These are phyloP conservation scores for Morpho deidamia DNA, from an alignment of 2,888 invertebrate genomes.

Conservation along the genomic window DNA sequence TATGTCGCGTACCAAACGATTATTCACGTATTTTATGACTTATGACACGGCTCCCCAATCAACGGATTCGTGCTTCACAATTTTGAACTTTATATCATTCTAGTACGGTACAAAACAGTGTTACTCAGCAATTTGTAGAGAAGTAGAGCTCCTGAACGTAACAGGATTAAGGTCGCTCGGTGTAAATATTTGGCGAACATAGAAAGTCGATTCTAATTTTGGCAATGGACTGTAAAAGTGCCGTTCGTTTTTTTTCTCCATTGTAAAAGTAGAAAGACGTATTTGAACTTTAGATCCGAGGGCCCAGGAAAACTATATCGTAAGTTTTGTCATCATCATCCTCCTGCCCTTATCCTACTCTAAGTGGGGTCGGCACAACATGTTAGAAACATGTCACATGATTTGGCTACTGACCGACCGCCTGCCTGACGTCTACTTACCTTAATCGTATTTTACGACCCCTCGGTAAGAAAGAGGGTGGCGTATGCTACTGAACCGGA, in stretches of 20 bases:
- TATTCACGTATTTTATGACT: slow-evolving; percentile 32
- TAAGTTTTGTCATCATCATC: too few relatives aligned
- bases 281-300: too few relatives aligned
- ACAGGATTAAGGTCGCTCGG: slow-evolving; percentile 21
- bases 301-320: too few relatives aligned
- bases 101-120: slow-evolving; percentile 5
- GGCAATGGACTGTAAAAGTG: slow-evolving; percentile 5
- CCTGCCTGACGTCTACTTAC: too few relatives aligned
- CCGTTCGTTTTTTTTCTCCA: not conserved
- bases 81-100: slow-evolving; percentile 7
- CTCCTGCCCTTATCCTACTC: too few relatives aligned
- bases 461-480: too few relatives aligned
- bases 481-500: too few relatives aligned
- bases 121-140: not conserved
- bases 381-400: too few relatives aligned
- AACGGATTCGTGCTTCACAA: slow-evolving; percentile 5
- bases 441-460: too few relatives aligned
- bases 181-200: slow-evolving; percentile 20
- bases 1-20: slow-evolving; percentile 29
- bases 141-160: slow-evolving; percentile 10
- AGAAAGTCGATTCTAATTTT: slow-evolving; percentile 18
- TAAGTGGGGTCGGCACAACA: too few relatives aligned
- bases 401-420: too few relatives aligned
- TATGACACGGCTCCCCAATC: slow-evolving; percentile 24
- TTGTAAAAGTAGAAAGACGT: not conserved